Evolutionary conservation across 2,888 invertebrate species (phyloP).

Genomic region (Agonum fuliginosum): DNA sequence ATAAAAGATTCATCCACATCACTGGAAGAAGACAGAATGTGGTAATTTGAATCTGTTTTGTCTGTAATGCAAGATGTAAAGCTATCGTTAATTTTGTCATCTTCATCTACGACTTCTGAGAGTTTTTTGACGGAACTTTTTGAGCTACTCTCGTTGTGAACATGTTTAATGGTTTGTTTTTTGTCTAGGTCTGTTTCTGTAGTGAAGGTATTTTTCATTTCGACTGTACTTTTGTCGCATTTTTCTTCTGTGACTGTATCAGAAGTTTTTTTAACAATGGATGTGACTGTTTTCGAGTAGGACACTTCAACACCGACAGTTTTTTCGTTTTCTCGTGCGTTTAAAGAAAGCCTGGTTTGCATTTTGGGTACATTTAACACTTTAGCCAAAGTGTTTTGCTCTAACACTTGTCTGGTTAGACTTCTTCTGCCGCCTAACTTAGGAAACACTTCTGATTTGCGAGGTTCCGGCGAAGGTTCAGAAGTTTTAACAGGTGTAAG

Average conservation of each 20-base stretch:
- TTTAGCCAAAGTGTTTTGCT: constrained; percentile 44
- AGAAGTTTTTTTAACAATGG: constrained; percentile 13
- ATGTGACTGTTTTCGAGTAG: constrained; percentile 42
- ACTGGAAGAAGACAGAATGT: constrained; percentile 31
- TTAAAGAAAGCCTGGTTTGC: constrained; percentile 22
- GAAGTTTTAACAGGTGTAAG: not conserved
- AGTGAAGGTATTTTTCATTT: constrained; percentile 34
- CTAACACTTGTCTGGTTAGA: constrained; percentile 45
- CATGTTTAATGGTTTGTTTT: constrained; percentile 43
- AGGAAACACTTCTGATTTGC: constrained; percentile 21
- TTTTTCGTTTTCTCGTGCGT: not conserved
- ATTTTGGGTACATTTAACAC: not conserved
- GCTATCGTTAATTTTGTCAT: not conserved
- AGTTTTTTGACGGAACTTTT: constrained; percentile 21
- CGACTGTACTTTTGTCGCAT: constrained; percentile 2
- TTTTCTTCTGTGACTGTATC: constrained; percentile 28
- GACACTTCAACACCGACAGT: constrained; percentile 40
- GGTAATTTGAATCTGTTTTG: not conserved
- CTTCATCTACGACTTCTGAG: constrained; percentile 25
- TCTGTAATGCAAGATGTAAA: not conserved
- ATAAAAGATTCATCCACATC: constrained; percentile 32
- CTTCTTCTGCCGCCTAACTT: constrained; percentile 41
- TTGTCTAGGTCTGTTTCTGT: constrained; percentile 10
- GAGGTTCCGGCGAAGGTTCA: not conserved
- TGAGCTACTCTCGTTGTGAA: constrained; percentile 38